These are phyloP conservation scores for Apeltes quadracus DNA, from an alignment of 2,113 vertebrate genomes.

Conservation along the genomic window DNA sequence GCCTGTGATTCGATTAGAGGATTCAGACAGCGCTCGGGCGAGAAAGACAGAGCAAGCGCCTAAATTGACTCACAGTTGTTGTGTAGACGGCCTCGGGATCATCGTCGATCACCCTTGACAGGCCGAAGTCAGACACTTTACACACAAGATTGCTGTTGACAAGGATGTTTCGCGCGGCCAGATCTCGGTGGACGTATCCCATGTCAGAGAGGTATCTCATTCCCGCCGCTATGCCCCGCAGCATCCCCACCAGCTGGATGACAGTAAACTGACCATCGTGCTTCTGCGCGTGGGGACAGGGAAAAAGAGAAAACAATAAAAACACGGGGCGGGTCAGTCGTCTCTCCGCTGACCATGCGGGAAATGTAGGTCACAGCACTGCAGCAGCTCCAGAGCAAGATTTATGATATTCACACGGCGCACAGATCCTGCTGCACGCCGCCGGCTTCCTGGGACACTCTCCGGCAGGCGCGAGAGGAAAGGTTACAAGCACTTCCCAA, in stretches of 20 bases:
- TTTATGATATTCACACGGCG: slow-evolving; percentile 61
- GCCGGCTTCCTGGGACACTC: slow-evolving; percentile 44
- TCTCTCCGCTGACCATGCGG: slow-evolving; percentile 60
- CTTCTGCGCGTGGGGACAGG: slow-evolving; percentile 81
- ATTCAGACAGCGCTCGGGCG: slow-evolving; percentile 38
- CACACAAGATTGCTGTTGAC: slow-evolving; percentile 99
- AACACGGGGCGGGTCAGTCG: slow-evolving; percentile 54
- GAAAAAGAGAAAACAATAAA: not conserved
- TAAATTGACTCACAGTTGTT: slow-evolving; percentile 90
- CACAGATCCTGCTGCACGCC: slow-evolving; percentile 45
- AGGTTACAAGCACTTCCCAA: slow-evolving; percentile 23
- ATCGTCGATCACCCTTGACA: slow-evolving; percentile 97
- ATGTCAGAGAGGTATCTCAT: slow-evolving; percentile 98
- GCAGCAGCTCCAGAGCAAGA: slow-evolving; percentile 57
- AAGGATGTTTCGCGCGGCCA: slow-evolving; percentile 96
- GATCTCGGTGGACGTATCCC: slow-evolving; percentile 98
- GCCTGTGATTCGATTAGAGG: slow-evolving; percentile 46
- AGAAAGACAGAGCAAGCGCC: slow-evolving; percentile 8
- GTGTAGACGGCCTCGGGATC: slow-evolving; percentile 98
- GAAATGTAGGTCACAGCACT: slow-evolving; percentile 63
- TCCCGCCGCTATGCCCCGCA: slow-evolving; percentile 95
- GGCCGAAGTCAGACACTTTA: slow-evolving; percentile 98
- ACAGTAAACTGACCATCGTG: slow-evolving; percentile 98
- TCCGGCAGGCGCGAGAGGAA: slow-evolving; percentile 1
- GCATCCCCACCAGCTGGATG: slow-evolving; percentile 97